Percentiles rank a stretch among this genome's conserved stretches.
phyloP scores from a whole-genome alignment of 2,797 vertebrate species.

The Crenuchus spilurus region DNA sequence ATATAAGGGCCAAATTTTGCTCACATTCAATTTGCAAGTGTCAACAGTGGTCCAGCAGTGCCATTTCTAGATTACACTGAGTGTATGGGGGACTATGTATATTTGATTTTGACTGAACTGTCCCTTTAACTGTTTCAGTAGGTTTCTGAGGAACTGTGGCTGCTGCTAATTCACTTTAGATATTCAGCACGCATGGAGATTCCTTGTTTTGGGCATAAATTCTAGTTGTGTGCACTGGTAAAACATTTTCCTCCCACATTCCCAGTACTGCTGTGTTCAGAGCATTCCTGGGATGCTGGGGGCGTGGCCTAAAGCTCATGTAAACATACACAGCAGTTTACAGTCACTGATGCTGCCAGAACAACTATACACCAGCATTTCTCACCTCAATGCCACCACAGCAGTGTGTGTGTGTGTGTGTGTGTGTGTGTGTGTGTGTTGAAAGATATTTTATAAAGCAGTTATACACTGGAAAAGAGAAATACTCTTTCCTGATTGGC shows the following conservation, averaged over 20 bases:
- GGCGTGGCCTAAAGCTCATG: not conserved
- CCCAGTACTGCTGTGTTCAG: conserved; percentile 23
- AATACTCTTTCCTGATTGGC: no score
- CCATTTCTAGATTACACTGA: no score
- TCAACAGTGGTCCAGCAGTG: no score
- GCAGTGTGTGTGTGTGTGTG: not conserved
- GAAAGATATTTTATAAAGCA: no score
- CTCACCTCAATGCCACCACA: conserved; percentile 28
- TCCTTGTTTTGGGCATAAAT: not conserved
- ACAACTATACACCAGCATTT: not conserved
- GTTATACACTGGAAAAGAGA: no score
- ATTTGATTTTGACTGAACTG: no score
- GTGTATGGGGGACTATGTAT: no score
- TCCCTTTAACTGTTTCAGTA: no score
- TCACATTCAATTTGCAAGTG: no score
- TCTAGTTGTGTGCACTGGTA: conserved; percentile 2
- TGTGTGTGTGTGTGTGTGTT: conserved; percentile 15
- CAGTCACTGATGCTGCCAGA: not conserved
- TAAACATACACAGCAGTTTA: conserved; percentile 53
- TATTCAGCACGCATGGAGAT: not conserved
- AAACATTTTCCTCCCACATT: conserved; percentile 14
- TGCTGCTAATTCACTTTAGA: not conserved
- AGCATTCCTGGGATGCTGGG: conserved; percentile 39
- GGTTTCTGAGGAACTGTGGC: not conserved
- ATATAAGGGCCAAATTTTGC: no score